phyloP scores from a whole-genome alignment of 2,797 vertebrate genomes.

The Hirundo rustica region DNA sequence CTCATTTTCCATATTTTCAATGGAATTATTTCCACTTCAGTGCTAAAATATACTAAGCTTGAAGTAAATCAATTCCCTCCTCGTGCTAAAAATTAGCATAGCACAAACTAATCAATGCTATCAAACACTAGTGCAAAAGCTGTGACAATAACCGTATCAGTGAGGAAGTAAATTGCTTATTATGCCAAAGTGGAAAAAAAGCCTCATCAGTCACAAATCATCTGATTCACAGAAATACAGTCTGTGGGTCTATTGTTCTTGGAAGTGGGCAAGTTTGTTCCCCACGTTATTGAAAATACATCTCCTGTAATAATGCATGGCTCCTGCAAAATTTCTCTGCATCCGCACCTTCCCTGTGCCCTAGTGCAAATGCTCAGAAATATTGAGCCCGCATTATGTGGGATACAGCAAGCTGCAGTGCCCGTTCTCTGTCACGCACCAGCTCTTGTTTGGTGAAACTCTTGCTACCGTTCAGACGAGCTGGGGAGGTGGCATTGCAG shows the following conservation, averaged over 20 bases:
- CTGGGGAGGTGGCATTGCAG: neutral
- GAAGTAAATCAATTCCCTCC: slow-evolving; percentile 78
- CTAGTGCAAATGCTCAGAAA: neutral
- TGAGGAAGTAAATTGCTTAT: slow-evolving; percentile 71
- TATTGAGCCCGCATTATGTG: rapidly evolving
- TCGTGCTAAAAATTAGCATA: slow-evolving; percentile 80
- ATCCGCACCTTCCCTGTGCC: neutral
- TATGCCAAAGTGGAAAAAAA: slow-evolving; percentile 56
- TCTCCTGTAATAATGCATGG: neutral
- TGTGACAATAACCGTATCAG: slow-evolving; percentile 69
- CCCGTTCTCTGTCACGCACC: rapidly evolving
- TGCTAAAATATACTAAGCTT: slow-evolving; percentile 79
- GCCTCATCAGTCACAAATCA: slow-evolving; percentile 56
- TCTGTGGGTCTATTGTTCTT: slow-evolving; percentile 4
- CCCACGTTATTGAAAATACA: rapidly evolving
- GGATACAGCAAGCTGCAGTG: neutral
- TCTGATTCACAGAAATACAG: slow-evolving; percentile 52
- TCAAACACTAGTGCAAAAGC: slow-evolving; percentile 72
- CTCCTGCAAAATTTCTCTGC: neutral
- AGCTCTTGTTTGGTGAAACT: neutral
- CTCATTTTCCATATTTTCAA: slow-evolving; percentile 78
- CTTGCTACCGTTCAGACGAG: rapidly evolving
- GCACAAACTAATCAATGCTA: slow-evolving; percentile 78
- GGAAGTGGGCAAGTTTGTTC: neutral
- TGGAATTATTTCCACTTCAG: slow-evolving; percentile 79